Evolutionary conservation across 2,888 invertebrate genomes (phyloP).

Genomic region (Labia minor): DNA sequence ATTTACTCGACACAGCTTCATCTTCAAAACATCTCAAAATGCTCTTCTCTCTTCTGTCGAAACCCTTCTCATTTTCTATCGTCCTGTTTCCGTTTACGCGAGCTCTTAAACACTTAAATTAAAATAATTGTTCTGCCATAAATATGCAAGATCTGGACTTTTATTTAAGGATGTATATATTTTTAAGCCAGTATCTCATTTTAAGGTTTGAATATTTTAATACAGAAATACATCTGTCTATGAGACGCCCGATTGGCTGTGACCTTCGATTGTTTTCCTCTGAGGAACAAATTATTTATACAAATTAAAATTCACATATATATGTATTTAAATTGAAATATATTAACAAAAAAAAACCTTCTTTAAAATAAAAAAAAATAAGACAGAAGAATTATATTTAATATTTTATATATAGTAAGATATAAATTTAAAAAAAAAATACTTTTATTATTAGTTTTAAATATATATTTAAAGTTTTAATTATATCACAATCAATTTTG

Average conservation of each 20-base stretch:
- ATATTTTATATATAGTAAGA: too few species aligned
- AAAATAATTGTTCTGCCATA: background rate
- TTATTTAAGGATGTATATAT: background rate
- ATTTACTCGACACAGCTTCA: background rate
- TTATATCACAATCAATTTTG: too few species aligned
- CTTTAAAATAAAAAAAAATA: too few species aligned
- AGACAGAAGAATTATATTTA: too few species aligned
- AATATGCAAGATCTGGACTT: background rate
- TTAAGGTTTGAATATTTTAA: background rate
- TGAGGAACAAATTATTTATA: too few species aligned
- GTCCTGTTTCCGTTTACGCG: background rate
- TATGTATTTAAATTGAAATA: too few species aligned
- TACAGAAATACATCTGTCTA: background rate
- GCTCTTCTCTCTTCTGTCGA: slow-evolving; percentile 7
- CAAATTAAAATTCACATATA: too few species aligned
- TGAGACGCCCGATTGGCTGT: background rate
- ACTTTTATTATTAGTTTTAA: too few species aligned
- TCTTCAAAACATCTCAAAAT: slow-evolving; percentile 6
- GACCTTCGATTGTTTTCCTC: too few species aligned
- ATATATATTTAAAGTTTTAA: too few species aligned
- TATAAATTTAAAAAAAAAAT: too few species aligned
- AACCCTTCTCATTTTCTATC: background rate
- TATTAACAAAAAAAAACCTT: too few species aligned
- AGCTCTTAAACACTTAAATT: background rate
- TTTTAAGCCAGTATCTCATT: background rate